Evolutionary conservation across 2,888 invertebrate species (phyloP), one percentile per base, ranked within the genome.

Genomic region (Tetragonisca angustula): DNA sequence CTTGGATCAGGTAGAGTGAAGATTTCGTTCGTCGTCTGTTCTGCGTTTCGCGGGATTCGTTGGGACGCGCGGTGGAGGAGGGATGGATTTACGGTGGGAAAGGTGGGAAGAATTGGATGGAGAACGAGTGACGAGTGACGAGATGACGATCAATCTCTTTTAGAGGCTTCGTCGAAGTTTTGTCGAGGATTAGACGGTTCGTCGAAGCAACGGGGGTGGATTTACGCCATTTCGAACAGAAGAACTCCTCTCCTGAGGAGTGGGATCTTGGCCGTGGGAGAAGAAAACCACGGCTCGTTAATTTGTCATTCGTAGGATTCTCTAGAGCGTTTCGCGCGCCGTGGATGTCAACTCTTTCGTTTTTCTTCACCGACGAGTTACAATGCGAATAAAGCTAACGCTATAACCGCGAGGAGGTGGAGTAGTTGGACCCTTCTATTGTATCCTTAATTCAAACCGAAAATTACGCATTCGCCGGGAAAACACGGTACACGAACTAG

Each of bases 91-190:
- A 43, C 43, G 43, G 54, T 32, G 21, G 54, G 69, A 82, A 78
- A 80, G 2, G n/a, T n/a, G n/a, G 73, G 32, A 59, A 67, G 43
- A 71, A 79, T 56, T 67, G 74, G 74, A 85, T 84, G 75, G 85
- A 81, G 75, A 9, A 86, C 85, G 84, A 85, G 75, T 88, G 87
- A 86, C 82, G 84, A 85, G 75, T 87, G 87, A 86, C 82, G 81
- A 84, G 88, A 86, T 79, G 88, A 83, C 91, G 85, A 93, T 93
- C 91, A 92, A 93, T 93, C 93, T 92, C 90, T 90, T 91, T 92
- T 91, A 91, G 91, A 88, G 88, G 89, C 86, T 88, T 91, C 90
- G 89, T 89, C 88, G 83, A 90, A 89, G 85, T 89, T 91, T 91
- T 85, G 88, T 76, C 80, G 81, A 79, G 90, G 90, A 91, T 92